phyloP scores from a whole-genome alignment of 64 coral and sea anemone genomes.

The Catalaphyllia jardinei region DNA sequence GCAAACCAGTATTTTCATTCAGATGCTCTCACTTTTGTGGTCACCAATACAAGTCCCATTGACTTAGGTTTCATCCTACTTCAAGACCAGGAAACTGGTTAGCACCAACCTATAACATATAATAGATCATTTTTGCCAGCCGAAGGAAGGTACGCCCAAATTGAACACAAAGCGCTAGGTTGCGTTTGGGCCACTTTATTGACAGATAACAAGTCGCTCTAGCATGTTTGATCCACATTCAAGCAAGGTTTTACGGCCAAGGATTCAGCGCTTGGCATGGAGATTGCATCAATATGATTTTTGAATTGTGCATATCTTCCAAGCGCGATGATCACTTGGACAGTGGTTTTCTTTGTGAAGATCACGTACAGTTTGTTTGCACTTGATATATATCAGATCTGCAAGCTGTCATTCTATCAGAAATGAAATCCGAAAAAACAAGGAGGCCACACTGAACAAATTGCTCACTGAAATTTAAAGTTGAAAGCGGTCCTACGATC shows the following conservation, averaged over 20 bases:
- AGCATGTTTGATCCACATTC: constrained; percentile 34
- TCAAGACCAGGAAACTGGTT: background rate
- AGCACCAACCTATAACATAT: constrained; percentile 2
- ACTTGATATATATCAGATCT: constrained; percentile 10
- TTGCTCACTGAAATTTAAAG: constrained; percentile 12
- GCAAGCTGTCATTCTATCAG: constrained; percentile 17
- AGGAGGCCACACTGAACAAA: background rate
- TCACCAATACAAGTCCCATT: constrained; percentile 10
- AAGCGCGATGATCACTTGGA: background rate
- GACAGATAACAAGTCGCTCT: constrained; percentile 43
- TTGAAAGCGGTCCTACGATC: background rate
- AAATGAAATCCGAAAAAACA: constrained; percentile 31
- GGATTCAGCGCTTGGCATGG: constrained; percentile 39
- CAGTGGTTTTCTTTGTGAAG: constrained; percentile 6
- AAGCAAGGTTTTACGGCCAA: constrained; percentile 31
- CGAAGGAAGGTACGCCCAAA: constrained; percentile 39
- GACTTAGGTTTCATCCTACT: constrained; percentile 12
- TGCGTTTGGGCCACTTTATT: constrained; percentile 44
- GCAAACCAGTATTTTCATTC: constrained; percentile 38
- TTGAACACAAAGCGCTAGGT: constrained; percentile 31
- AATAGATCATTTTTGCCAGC: constrained; percentile 8
- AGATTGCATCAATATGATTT: constrained; percentile 41
- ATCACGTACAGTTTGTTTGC: constrained; percentile 41
- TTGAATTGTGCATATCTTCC: constrained; percentile 28
- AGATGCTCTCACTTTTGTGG: background rate